Percentiles rank a stretch among this genome's conserved stretches.
Conservation (phyloP, 2,113 vertebrate genomes). For the Crotalus horridus region DNA sequence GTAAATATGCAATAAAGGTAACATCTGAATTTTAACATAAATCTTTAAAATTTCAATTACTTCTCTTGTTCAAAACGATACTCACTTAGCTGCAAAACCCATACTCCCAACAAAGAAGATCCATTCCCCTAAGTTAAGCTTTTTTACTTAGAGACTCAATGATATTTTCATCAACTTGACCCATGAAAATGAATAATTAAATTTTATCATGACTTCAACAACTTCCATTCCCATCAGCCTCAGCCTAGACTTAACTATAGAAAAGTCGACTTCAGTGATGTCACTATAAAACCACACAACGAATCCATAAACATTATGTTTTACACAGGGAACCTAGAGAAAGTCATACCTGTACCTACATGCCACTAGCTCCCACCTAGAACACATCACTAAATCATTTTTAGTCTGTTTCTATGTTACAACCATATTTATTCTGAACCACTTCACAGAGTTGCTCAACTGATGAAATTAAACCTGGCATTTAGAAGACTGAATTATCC, state of each 20-base stretch:
- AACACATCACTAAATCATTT: not conserved
- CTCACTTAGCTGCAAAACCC: not conserved
- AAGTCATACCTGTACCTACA: not conserved
- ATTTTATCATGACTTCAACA: not conserved
- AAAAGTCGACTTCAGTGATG: not conserved
- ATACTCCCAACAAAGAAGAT: not conserved
- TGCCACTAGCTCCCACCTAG: not conserved
- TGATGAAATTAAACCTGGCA: not conserved
- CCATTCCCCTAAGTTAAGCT: not conserved
- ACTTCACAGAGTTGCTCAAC: not conserved
- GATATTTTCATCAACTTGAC: not conserved
- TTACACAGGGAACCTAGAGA: not conserved
- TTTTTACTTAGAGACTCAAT: not conserved
- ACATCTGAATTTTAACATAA: not conserved
- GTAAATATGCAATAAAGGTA: not conserved
- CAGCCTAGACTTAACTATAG: not conserved
- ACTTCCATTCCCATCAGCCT: not conserved
- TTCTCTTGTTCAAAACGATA: not conserved
- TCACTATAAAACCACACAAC: not conserved
- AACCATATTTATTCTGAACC: not conserved
- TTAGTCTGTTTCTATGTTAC: not conserved
- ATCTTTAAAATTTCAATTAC: not conserved
- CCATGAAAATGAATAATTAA: not conserved
- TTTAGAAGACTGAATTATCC: not conserved
- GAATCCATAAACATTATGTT: not conserved